phyloP scores from a whole-genome alignment of 2,888 invertebrate genomes.

The Meteorus cinctellus region DNA sequence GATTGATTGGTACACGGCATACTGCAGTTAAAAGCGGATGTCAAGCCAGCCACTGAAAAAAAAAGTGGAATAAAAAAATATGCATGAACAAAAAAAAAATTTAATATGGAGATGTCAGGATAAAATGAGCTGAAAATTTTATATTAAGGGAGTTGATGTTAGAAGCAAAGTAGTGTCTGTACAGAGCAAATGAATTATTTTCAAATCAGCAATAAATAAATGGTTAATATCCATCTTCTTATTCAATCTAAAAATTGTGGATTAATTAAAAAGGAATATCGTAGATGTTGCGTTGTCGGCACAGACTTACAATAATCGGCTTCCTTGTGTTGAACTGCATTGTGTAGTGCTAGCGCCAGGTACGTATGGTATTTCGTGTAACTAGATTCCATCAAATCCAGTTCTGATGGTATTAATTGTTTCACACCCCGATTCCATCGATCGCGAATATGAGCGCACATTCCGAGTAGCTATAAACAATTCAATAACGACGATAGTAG shows the following conservation, averaged over 20 bases:
- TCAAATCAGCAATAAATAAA: neutral
- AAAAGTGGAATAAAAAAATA: constrained; percentile 52
- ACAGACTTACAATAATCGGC: constrained; percentile 70
- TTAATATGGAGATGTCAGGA: neutral
- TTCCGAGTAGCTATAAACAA: constrained; percentile 63
- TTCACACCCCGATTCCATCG: constrained; percentile 66
- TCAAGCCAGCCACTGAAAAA: constrained; percentile 71
- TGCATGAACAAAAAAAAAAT: constrained; percentile 32
- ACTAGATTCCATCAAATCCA: constrained; percentile 65
- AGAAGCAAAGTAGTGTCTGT: constrained; percentile 5
- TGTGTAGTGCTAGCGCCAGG: constrained; percentile 68
- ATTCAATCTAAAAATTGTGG: constrained; percentile 9
- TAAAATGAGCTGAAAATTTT: neutral
- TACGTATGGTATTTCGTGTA: constrained; percentile 70
- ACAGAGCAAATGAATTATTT: constrained; percentile 35
- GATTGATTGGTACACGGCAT: constrained; percentile 63
- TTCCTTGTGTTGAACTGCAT: constrained; percentile 68
- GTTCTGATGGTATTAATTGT: constrained; percentile 57
- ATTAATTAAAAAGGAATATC: constrained; percentile 2
- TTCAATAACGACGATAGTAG: neutral
- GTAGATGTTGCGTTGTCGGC: neutral
- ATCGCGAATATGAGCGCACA: constrained; percentile 66
- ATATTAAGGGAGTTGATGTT: neutral
- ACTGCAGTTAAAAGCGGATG: constrained; percentile 72
- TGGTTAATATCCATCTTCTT: neutral